Percentiles rank a stretch among this genome's conserved stretches.
These are phyloP conservation scores for Gymnarchus niloticus DNA, from an alignment of 2,113 vertebrate species.

Conservation along the genomic window DNA sequence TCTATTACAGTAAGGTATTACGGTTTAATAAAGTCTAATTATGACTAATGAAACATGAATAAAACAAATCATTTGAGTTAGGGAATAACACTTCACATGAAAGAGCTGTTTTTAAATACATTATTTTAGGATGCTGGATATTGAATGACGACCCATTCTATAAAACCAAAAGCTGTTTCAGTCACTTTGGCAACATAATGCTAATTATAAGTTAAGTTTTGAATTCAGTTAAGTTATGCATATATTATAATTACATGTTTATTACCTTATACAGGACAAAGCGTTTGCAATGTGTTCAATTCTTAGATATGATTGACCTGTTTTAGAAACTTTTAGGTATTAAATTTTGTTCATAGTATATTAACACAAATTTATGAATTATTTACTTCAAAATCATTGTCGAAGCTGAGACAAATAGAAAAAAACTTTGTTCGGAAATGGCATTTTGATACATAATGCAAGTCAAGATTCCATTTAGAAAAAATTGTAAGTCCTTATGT, in stretches of 20 bases:
- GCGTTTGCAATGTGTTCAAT: not conserved
- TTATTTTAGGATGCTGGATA: not conserved
- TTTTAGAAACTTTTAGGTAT: not conserved
- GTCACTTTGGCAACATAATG: not conserved
- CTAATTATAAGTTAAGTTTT: not conserved
- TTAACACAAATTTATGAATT: not conserved
- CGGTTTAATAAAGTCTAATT: not conserved
- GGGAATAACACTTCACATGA: not conserved
- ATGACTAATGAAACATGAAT: slow-evolving; percentile 7
- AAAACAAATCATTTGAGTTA: slow-evolving; percentile 1
- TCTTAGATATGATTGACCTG: not conserved
- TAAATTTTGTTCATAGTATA: not conserved
- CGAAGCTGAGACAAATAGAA: not conserved
- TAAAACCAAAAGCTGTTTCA: not conserved
- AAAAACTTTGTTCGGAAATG: not conserved
- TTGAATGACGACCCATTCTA: not conserved
- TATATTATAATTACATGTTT: not conserved
- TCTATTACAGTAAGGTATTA: not conserved
- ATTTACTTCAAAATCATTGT: not conserved
- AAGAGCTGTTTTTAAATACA: slow-evolving; percentile 4
- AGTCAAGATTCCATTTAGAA: not conserved
- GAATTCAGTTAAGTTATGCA: not conserved
- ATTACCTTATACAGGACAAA: not conserved
- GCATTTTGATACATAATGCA: not conserved
- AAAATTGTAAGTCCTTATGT: not conserved